phyloP scores from a whole-genome alignment of 1,140 invertebrate species.

The Sinonovacula constricta region DNA sequence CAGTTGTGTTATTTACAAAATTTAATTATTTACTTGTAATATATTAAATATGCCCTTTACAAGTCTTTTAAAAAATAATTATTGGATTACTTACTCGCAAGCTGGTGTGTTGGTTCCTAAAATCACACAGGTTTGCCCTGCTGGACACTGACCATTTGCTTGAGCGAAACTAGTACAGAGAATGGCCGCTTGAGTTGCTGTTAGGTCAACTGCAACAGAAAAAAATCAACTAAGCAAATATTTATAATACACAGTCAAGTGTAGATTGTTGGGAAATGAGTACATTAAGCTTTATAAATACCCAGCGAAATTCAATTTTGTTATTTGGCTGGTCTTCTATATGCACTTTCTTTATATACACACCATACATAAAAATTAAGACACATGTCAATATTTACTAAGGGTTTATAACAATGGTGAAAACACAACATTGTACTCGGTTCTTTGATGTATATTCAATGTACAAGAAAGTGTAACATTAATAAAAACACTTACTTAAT shows the following conservation, averaged over 20 bases:
- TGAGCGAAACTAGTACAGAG: slow-evolving; percentile 6
- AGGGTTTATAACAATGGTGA: no score
- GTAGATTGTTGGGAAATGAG: not conserved
- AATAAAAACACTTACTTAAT: not conserved
- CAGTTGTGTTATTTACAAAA: not conserved
- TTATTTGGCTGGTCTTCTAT: not conserved
- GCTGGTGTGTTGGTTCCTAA: not conserved
- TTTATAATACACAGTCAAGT: not conserved
- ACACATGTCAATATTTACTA: no score
- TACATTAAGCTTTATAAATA: not conserved
- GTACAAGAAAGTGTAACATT: no score
- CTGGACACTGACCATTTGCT: slow-evolving; percentile 1
- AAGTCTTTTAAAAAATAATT: not conserved
- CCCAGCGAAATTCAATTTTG: not conserved
- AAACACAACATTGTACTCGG: no score
- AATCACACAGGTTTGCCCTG: slow-evolving; percentile 7
- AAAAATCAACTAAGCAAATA: not conserved
- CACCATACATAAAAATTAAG: no score
- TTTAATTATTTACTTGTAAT: not conserved
- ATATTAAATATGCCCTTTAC: not conserved
- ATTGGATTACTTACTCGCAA: slow-evolving; percentile 13
- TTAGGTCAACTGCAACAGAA: slow-evolving; percentile 22
- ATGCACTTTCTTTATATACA: not conserved
- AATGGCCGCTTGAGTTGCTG: not conserved
- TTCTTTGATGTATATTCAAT: no score